Percentiles rank a stretch among this genome's conserved stretches.
phyloP scores from a whole-genome alignment of 2,888 invertebrate species.

The Phymatocera aterrima region DNA sequence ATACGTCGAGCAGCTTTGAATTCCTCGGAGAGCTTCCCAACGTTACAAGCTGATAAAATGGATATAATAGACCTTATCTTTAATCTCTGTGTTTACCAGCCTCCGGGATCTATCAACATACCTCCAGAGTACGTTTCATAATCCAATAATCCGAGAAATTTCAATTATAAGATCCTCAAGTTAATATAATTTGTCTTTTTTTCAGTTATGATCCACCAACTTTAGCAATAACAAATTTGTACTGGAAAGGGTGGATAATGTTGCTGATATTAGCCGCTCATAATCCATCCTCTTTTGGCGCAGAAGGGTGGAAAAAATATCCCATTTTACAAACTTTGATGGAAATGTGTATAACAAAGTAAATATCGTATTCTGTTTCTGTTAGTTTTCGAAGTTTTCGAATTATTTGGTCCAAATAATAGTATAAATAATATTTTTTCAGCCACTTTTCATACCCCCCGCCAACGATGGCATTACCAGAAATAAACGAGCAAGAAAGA shows the following conservation, averaged over 20 bases:
- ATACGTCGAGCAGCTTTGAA: slow-evolving; percentile 90
- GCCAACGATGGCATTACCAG: slow-evolving; percentile 79
- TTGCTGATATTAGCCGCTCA: slow-evolving; percentile 93
- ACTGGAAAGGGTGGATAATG: slow-evolving; percentile 96
- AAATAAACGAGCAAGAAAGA: slow-evolving; percentile 79
- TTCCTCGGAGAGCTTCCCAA: slow-evolving; percentile 83
- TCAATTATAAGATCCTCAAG: neutral
- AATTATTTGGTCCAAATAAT: neutral
- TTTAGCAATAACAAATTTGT: slow-evolving; percentile 92
- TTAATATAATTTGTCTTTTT: slow-evolving; percentile 46
- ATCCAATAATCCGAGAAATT: neutral
- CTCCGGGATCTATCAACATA: slow-evolving; percentile 93
- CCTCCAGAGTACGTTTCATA: slow-evolving; percentile 83
- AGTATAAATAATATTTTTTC: slow-evolving; percentile 57
- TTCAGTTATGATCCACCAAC: slow-evolving; percentile 87
- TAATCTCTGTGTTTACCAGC: slow-evolving; percentile 92
- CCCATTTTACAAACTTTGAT: slow-evolving; percentile 93
- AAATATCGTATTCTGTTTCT: slow-evolving; percentile 64
- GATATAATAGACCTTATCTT: slow-evolving; percentile 94
- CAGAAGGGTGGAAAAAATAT: slow-evolving; percentile 91
- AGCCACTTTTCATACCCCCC: slow-evolving; percentile 85
- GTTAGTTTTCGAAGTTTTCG: neutral
- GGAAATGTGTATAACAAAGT: slow-evolving; percentile 98
- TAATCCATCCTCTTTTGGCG: slow-evolving; percentile 92
- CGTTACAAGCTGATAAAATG: slow-evolving; percentile 85